Percentiles rank a stretch among this genome's conserved stretches.
These are phyloP conservation scores for Ectemnius cavifrons DNA, from an alignment of 2,888 invertebrate species.

Conservation along the genomic window DNA sequence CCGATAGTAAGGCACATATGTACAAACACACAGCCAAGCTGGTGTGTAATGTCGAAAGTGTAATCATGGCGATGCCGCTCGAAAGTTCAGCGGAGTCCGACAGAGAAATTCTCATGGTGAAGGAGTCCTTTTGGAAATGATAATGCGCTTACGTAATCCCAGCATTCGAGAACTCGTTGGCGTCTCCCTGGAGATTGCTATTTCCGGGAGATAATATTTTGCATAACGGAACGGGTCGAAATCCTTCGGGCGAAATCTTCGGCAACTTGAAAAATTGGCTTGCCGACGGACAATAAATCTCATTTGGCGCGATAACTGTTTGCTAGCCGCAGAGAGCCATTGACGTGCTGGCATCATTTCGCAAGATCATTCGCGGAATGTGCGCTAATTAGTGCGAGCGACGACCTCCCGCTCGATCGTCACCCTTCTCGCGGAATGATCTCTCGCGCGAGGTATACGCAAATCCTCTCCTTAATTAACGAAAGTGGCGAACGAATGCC, in stretches of 20 bases:
- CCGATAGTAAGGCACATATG: slow-evolving; percentile 16
- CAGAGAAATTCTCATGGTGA: not conserved
- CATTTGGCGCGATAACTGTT: slow-evolving; percentile 43
- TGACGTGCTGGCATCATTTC: slow-evolving; percentile 42
- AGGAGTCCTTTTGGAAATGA: slow-evolving; percentile 2
- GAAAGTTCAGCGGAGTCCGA: not conserved
- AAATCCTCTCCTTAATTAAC: slow-evolving; percentile 46
- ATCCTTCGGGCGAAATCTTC: not conserved
- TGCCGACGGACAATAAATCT: slow-evolving; percentile 35
- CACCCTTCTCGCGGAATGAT: slow-evolving; percentile 35
- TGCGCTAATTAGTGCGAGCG: slow-evolving; percentile 53
- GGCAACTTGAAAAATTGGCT: slow-evolving; percentile 23
- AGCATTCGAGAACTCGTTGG: not conserved
- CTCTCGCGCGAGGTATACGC: slow-evolving; percentile 39
- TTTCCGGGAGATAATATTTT: slow-evolving; percentile 1
- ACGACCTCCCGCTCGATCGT: slow-evolving; percentile 47
- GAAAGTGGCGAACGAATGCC: slow-evolving; percentile 12
- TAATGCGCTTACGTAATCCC: slow-evolving; percentile 6
- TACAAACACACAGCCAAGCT: no score
- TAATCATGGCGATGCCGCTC: not conserved
- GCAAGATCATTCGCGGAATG: slow-evolving; percentile 50
- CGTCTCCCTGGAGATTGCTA: no score
- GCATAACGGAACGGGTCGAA: not conserved
- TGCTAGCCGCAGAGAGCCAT: slow-evolving; percentile 37
- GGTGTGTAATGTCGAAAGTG: no score